A percentile compares a stretch with the other conserved stretches of the same genome.
Evolutionary conservation across 2,797 vertebrate genomes (phyloP).

Genomic region (Micrastur ruficollis): DNA sequence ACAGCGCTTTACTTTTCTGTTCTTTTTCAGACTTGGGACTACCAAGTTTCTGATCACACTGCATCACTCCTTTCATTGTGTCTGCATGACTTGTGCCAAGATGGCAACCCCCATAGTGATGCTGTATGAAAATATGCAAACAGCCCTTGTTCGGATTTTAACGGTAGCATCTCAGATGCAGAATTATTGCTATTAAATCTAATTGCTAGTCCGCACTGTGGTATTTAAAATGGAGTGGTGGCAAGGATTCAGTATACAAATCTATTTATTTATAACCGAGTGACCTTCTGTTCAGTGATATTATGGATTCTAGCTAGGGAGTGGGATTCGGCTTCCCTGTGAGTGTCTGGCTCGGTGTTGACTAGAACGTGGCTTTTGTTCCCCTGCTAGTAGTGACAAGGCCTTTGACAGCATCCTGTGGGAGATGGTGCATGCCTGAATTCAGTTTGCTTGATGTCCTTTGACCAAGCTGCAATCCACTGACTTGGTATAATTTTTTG

Average conservation of each 20-base stretch:
- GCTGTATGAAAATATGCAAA: neutral
- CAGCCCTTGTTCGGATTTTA: neutral
- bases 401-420: conserved; percentile 26
- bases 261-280: conserved; percentile 33
- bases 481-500: neutral
- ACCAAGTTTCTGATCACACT: neutral
- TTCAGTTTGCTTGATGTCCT: conserved; percentile 54
- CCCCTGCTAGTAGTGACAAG: conserved; percentile 16
- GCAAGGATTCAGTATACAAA: conserved; percentile 14
- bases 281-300: conserved; percentile 42
- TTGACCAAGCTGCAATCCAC: conserved; percentile 27
- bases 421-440: conserved; percentile 4
- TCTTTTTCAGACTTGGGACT: neutral
- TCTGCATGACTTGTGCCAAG: neutral
- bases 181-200: neutral
- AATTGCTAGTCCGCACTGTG: neutral
- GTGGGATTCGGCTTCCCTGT: neutral
- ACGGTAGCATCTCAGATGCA: neutral
- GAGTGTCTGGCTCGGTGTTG: neutral
- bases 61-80: neutral
- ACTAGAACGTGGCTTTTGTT: neutral
- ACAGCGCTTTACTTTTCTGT: neutral
- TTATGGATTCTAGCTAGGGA: neutral
- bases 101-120: neutral
- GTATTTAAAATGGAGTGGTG: conserved; percentile 11